Conservation (phyloP, 1,140 invertebrate genomes). For the Holcopasites calliopsidis region DNA sequence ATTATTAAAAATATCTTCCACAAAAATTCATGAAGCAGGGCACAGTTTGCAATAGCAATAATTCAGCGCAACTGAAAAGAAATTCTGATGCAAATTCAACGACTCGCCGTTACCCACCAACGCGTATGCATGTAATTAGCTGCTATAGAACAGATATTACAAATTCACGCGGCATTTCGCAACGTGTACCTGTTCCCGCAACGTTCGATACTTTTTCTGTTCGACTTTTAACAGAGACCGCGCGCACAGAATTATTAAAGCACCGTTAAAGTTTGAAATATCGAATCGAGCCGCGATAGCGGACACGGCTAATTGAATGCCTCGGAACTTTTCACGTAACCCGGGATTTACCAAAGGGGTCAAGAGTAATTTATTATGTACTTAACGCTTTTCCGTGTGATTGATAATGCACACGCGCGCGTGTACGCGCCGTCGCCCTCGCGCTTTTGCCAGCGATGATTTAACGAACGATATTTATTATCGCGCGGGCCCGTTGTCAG, state of each 20-base stretch:
- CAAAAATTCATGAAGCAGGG: too few species aligned
- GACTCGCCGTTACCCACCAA: too few species aligned
- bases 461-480: conserved; percentile 39
- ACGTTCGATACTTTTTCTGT: conserved; percentile 18
- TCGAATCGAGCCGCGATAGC: conserved; percentile 42
- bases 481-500: conserved; percentile 7
- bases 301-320: conserved; percentile 46
- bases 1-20: too few species aligned
- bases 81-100: neutral
- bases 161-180: conserved; percentile 29
- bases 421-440: neutral
- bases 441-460: conserved; percentile 21
- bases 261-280: conserved; percentile 43
- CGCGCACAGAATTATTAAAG: neutral
- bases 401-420: conserved; percentile 30
- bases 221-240: conserved; percentile 5
- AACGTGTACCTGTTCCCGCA: conserved; percentile 6
- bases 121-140: conserved; percentile 19
- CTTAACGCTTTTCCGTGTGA: conserved; percentile 47
- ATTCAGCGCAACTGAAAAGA: too few species aligned
- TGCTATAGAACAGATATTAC: conserved; percentile 16
- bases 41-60: too few species aligned
- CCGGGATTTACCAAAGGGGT: conserved; percentile 12
- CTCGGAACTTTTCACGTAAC: conserved; percentile 39
- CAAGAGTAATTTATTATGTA: conserved; percentile 41